Evolutionary conservation across 1,140 invertebrate species (phyloP), one percentile per base, ranked within the genome.

Genomic region (Orchestia grillus): DNA sequence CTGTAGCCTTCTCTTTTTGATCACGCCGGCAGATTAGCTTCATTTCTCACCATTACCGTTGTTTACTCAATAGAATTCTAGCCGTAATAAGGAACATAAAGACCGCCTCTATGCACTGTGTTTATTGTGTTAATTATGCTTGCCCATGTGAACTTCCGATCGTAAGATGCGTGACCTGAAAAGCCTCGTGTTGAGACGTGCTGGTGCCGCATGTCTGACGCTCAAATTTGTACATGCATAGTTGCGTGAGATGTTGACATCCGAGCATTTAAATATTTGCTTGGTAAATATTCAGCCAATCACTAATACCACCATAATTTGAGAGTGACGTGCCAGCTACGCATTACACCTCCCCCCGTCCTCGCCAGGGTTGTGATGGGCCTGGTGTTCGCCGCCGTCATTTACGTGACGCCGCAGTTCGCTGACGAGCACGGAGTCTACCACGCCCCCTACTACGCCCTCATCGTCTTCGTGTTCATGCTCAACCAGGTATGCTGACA

Each of bases 331-430:
- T 77, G 11, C 28, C 62, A 53, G 6, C 6, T 53, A 19, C 47
- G 47, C 47, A 8, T 53, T 6, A 19, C 19, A 19, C 47, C 19
- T 53, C 19, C 6, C 19, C 47, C 47, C 36, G 15, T 77, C 62
- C 62, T 77, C 28, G 28, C 11, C 97, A 98, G 99, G 96, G 97
- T 99, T 45, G 87, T 98, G 0, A 98, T 99, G 97, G 99, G 99
- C 0, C 97, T 99, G 8, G 97, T 99, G 19, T 99, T 98, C 96
- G 98, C 99, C 0, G 97, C 98, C 42, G 97, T 99, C 36, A 98
- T 99, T 0, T 99, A 98, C 97, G 97, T 98, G 88, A 99, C 99
- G 36, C 98, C 99, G 0, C 97, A 98, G 8, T 98, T 99, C 45
- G 97, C 97, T 96, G 97, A 98, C 11, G 97, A 97, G 28, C 98